Evolutionary conservation across 2,797 vertebrate species (phyloP), one percentile per base, ranked within the genome.

Genomic region (Morus bassanus): DNA sequence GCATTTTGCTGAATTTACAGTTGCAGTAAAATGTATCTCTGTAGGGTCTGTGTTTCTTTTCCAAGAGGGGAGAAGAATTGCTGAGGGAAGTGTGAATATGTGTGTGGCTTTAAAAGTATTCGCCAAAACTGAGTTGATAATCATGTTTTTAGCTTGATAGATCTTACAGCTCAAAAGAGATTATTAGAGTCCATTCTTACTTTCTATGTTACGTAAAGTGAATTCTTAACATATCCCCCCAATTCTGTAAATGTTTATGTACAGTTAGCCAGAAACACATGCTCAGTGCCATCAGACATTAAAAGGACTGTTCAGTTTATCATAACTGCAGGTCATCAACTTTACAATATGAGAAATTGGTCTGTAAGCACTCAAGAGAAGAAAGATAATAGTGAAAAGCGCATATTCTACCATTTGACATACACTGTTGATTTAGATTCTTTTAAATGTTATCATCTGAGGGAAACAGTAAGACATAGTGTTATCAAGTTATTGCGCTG

Each of bases 351-450:
- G 39, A 43, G n/a, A 56, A 28, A 31, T 1, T 1, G 1, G 18
- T 5, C 61, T n/a, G 15, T 11, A 39, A 51, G 67, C 35, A 5
- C 10, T 5, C 3, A 3, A 21, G 45, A 35, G 65, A 39, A 30
- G 50, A 50, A 17, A 31, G 37, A 3, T 6, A 24, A 27, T 0
- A 14, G 37, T 3, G n/a, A 35, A 21, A 80, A 86, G 35, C 3
- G 41, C 10, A 15, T 9, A 5, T 63, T 17, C n/a, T 15, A 7
- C 43, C n/a, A 10, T 15, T 9, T 18, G 54, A 33, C 54, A 7
- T 1, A 0, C 5, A 0, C 37, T 15, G 45, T 4, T 25, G 19
- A 15, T 31, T 65, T 21, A 50, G 18, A 27, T 21, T n/a, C 41
- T 76, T 80, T 51, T 25, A 50, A 33, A 60, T n/a, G 33, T 60